Conservation (phyloP, 1,140 invertebrate species). For the Bathynomus jamesi region DNA sequence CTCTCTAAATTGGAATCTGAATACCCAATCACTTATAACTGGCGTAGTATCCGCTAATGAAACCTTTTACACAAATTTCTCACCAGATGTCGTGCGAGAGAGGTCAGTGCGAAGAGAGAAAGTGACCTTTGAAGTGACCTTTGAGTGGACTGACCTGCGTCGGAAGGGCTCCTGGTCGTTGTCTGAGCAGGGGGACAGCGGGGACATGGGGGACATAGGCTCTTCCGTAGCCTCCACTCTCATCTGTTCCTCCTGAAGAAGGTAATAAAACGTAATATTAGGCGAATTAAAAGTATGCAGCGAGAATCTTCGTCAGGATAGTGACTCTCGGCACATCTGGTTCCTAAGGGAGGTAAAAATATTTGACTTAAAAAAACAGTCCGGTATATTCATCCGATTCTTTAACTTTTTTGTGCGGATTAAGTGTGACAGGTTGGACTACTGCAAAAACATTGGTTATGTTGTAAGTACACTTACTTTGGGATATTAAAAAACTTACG, state of each 20-base stretch:
- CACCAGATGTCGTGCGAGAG: not conserved
- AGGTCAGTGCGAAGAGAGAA: not conserved
- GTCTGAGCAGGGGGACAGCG: conserved; percentile 1
- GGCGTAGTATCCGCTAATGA: not conserved
- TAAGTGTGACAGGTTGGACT: no score
- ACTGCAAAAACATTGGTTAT: no score
- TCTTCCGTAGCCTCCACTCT: conserved; percentile 5
- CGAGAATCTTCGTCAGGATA: not conserved
- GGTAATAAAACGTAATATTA: not conserved
- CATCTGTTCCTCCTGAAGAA: conserved; percentile 9
- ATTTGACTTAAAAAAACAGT: not conserved
- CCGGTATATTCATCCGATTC: not conserved
- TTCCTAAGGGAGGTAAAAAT: not conserved
- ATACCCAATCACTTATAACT: not conserved
- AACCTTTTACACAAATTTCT: not conserved
- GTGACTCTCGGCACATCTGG: not conserved
- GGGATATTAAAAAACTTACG: no score
- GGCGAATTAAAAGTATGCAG: not conserved
- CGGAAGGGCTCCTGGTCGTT: not conserved
- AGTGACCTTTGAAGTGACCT: not conserved
- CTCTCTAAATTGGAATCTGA: no score
- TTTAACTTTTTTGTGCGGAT: not conserved
- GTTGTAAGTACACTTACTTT: no score
- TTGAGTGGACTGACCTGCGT: not conserved
- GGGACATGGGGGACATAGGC: conserved; percentile 18